Base-by-base conservation (phyloP, 2,888 invertebrate species). In the Papilio gigon region DNA sequence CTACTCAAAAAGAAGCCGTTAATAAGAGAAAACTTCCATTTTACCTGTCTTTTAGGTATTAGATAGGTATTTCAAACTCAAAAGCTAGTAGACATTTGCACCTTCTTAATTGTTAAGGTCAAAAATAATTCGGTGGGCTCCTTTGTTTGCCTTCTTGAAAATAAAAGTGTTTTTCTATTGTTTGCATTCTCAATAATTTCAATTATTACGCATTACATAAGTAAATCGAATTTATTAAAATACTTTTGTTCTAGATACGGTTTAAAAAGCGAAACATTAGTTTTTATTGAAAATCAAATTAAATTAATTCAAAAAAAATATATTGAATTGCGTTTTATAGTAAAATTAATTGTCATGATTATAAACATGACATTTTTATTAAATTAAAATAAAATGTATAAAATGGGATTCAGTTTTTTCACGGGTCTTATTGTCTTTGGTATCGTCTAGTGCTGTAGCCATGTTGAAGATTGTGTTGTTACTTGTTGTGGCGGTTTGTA, bases 381-480 rank as follows among this genome's bases (percentile, higher is more conserved):
- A 30, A 56, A 56, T 50, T 50, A 50, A 27, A 56, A 56, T 56
- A 30, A 56, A 56, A 30, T 2, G 17, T 56, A 56, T 56, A 56
- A 30, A 56, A 56, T 14, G 27, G 3, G 17, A 30, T 30, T 56
- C 30, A 30, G 30, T 17, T 30, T 17, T 56, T n/a, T 56, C 53
- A 56, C 9, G 30, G 17, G 8, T 27, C 27, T 14, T 9, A 56
- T 56, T 56, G 14, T 30, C 30, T 56, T 9, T 56, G n/a, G 11
- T 17, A 30, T 17, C 17, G 30, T 56, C 53, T 56, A 17, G 53
- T 30, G n/a, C 30, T 56, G 53, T 17, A 25, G 17, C 9, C 53
- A 56, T 56, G 53, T 4, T 56, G 1, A 56, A 56, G 9, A 9
- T 30, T 30, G 30, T 30, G 30, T 56, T 56, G 30, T 30, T 56